phyloP scores from a whole-genome alignment of 2,888 invertebrate genomes.

The Isoperla grammatica region DNA sequence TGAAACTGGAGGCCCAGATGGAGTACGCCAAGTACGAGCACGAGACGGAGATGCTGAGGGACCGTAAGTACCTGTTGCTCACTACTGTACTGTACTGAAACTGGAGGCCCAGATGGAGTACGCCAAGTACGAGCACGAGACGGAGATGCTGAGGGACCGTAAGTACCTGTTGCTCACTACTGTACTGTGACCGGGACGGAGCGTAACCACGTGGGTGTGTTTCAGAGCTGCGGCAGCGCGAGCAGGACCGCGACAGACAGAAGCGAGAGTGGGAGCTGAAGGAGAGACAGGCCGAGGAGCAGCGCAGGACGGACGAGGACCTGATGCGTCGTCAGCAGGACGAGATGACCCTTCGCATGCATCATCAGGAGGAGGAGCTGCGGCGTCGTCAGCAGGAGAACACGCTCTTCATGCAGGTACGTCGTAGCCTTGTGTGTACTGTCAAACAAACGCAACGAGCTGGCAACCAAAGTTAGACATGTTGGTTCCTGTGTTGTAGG shows the following conservation, averaged over 20 bases:
- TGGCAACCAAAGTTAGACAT: no score
- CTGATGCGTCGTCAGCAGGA: constrained; percentile 65
- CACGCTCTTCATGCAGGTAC: constrained; percentile 76
- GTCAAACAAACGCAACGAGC: no score
- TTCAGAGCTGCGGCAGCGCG: constrained; percentile 70
- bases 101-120: constrained; percentile 96
- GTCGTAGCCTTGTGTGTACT: not conserved
- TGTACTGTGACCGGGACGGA: constrained; percentile 41
- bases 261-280: constrained; percentile 79
- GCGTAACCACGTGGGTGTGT: constrained; percentile 56
- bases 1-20: constrained; percentile 95
- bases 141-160: constrained; percentile 88
- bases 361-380: constrained; percentile 75
- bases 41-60: constrained; percentile 89
- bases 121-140: constrained; percentile 95
- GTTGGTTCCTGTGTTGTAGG: constrained; percentile 25
- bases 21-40: constrained; percentile 95
- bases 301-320: constrained; percentile 63
- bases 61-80: constrained; percentile 53
- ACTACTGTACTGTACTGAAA: constrained; percentile 55
- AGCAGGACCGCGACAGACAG: constrained; percentile 81
- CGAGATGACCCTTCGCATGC: constrained; percentile 71
- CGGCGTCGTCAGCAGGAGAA: constrained; percentile 83
- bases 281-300: constrained; percentile 74
- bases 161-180: constrained; percentile 36